phyloP scores from a whole-genome alignment of 1,140 invertebrate species.

The Drosophila rufa region DNA sequence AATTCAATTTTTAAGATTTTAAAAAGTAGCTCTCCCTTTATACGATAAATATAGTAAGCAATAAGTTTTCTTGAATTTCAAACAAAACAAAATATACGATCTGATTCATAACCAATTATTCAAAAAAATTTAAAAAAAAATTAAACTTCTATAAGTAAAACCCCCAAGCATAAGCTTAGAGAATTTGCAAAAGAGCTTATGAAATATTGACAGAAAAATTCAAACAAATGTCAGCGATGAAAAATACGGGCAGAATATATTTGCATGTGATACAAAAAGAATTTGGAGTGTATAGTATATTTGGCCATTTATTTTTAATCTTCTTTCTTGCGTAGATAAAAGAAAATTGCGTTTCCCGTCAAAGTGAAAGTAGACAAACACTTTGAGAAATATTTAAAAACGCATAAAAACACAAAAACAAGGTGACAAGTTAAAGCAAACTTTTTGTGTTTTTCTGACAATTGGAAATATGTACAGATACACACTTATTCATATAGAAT shows the following conservation, averaged over 20 bases:
- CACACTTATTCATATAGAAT: slow-evolving; percentile 18
- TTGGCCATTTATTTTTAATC: slow-evolving; percentile 67
- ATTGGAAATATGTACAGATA: slow-evolving; percentile 11
- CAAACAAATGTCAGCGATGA: slow-evolving; percentile 47
- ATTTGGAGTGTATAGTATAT: slow-evolving; percentile 45
- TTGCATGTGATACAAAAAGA: slow-evolving; percentile 36
- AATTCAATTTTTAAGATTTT: no score
- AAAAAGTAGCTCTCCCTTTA: not conserved
- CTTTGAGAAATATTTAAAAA: slow-evolving; percentile 54
- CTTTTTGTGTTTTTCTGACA: slow-evolving; percentile 14
- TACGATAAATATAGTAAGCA: not conserved
- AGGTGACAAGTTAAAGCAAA: slow-evolving; percentile 28
- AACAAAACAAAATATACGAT: no score
- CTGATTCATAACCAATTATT: not conserved
- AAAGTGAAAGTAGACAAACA: slow-evolving; percentile 58
- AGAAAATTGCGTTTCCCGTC: slow-evolving; percentile 67
- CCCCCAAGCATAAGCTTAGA: not conserved
- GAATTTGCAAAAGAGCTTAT: slow-evolving; percentile 14
- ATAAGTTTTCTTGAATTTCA: no score
- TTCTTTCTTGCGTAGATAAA: slow-evolving; percentile 67
- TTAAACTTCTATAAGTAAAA: not conserved
- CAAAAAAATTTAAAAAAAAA: no score
- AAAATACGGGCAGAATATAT: slow-evolving; percentile 11
- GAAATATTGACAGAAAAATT: slow-evolving; percentile 22
- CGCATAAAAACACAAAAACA: slow-evolving; percentile 50